A percentile compares a stretch with the other conserved stretches of the same genome.
phyloP scores from a whole-genome alignment of 2,888 invertebrate species.

The Protula sp. region DNA sequence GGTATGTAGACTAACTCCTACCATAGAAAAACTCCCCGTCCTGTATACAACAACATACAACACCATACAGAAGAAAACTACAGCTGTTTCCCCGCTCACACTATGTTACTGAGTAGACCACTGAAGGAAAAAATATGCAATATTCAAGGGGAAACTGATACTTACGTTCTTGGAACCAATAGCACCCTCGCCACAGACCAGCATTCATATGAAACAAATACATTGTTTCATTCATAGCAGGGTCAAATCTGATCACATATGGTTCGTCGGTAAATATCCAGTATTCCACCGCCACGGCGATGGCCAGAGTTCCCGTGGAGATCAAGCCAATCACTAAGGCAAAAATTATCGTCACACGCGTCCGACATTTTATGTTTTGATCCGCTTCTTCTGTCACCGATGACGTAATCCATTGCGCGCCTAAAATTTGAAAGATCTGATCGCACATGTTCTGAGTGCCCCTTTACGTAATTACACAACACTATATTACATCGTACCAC shows the following conservation, averaged over 20 bases:
- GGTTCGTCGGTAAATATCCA: constrained; percentile 36
- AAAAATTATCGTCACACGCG: constrained; percentile 6
- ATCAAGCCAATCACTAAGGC: constrained; percentile 28
- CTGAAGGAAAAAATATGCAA: too few species aligned
- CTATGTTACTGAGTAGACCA: too few species aligned
- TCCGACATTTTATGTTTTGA: not conserved
- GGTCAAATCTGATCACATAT: constrained; percentile 6
- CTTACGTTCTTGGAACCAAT: too few species aligned
- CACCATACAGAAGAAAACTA: too few species aligned
- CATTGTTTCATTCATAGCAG: not conserved
- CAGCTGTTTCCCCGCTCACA: too few species aligned
- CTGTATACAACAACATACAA: too few species aligned
- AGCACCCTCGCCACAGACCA: too few species aligned
- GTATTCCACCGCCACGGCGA: constrained; percentile 39
- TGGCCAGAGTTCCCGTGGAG: constrained; percentile 30
- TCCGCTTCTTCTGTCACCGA: constrained; percentile 1
- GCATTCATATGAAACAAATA: too few species aligned
- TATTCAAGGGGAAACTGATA: too few species aligned
- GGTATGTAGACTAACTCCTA: too few species aligned
- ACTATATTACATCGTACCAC: too few species aligned
- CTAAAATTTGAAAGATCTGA: not conserved
- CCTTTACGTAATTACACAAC: constrained; percentile 1
- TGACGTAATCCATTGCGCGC: not conserved
- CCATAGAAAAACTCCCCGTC: too few species aligned
- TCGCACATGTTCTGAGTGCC: not conserved